Percentiles rank a stretch among this genome's conserved stretches.
Evolutionary conservation across 2,888 invertebrate species (phyloP).

Genomic region (Branchellion lobata): DNA sequence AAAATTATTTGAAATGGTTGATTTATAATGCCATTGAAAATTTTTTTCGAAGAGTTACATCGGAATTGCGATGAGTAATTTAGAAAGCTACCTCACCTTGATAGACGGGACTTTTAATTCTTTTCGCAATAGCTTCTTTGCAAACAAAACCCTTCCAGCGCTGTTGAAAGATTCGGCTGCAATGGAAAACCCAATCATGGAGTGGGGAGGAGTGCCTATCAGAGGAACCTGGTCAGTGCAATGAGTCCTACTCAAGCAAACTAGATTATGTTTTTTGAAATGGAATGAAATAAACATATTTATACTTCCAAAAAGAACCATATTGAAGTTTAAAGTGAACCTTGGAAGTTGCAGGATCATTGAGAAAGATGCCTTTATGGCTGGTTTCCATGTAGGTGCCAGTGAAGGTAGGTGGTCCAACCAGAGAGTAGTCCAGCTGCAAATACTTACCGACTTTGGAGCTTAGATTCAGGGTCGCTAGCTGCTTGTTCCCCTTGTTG

Average conservation of each 20-base stretch:
- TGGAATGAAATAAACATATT: too few species aligned
- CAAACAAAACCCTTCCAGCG: background rate
- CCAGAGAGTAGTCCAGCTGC: background rate
- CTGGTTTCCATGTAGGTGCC: background rate
- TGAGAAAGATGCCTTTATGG: background rate
- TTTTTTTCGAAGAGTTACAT: too few species aligned
- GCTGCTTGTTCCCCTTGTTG: slow-evolving; percentile 4
- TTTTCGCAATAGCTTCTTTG: background rate
- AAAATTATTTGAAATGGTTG: too few species aligned
- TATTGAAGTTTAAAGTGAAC: too few species aligned
- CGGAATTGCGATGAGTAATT: too few species aligned
- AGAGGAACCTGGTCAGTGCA: background rate
- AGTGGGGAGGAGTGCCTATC: background rate
- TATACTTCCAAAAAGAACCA: too few species aligned
- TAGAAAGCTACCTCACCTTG: background rate
- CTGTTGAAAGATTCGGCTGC: slow-evolving; percentile 1
- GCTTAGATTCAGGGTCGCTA: background rate
- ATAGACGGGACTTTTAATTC: background rate
- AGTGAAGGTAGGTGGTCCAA: background rate
- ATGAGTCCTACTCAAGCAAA: background rate
- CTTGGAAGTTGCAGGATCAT: background rate
- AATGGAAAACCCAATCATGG: background rate
- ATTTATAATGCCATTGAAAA: too few species aligned
- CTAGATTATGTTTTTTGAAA: background rate
- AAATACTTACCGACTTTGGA: background rate